Conservation (phyloP, 2,888 invertebrate genomes). For the Patella depressa region DNA sequence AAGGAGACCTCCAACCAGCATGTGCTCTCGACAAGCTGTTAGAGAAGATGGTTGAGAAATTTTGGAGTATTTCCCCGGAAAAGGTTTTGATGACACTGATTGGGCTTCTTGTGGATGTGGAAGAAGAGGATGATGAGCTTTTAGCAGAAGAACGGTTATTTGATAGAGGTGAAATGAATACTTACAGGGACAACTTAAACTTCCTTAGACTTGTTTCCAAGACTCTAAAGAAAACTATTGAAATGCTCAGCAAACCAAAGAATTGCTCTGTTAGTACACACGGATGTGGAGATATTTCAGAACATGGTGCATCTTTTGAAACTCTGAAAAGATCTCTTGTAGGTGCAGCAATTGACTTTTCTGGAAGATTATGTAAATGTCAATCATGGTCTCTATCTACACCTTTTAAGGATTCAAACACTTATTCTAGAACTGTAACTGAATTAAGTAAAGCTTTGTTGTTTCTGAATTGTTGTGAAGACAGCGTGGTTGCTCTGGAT, state of each 20-base stretch:
- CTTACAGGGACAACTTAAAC: conserved; percentile 59
- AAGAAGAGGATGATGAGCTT: conserved; percentile 36
- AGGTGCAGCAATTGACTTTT: not conserved
- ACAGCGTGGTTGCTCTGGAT: too few relatives aligned
- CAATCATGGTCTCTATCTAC: not conserved
- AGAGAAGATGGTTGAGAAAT: conserved; percentile 28
- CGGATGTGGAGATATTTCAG: too few relatives aligned
- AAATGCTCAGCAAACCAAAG: too few relatives aligned
- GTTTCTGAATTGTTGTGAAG: not conserved
- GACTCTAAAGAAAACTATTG: not conserved
- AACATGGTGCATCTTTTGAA: not conserved
- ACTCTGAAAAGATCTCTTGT: not conserved
- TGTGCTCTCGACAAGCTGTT: conserved; percentile 34
- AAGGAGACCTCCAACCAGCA: conserved; percentile 39
- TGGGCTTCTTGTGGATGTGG: conserved; percentile 30
- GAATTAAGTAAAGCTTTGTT: not conserved
- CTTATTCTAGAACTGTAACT: not conserved
- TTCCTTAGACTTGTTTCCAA: conserved; percentile 29
- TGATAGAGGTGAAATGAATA: conserved; percentile 69
- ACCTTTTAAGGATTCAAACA: not conserved
- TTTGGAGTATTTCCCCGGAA: conserved; percentile 21
- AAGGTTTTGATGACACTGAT: conserved; percentile 32
- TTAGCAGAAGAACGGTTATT: conserved; percentile 59
- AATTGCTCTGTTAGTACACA: too few relatives aligned
- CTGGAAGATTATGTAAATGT: not conserved